Conservation (phyloP, 2,113 vertebrate species). For the Scortum barcoo region DNA sequence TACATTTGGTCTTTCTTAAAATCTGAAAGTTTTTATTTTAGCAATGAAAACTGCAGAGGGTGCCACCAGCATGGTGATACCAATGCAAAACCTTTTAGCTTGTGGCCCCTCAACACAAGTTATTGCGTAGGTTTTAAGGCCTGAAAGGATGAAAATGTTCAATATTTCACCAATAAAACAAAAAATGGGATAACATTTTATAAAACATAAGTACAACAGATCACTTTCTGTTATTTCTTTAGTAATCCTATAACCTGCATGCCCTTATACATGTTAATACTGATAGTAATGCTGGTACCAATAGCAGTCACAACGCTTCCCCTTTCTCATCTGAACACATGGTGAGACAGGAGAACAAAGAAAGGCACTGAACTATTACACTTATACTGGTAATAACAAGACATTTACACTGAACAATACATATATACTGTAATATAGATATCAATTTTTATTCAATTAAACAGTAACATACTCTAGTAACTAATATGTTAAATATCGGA, state of each 20-base stretch:
- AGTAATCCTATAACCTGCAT: too few species aligned
- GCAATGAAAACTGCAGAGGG: too few species aligned
- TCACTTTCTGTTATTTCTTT: background rate
- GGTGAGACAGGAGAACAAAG: slow-evolving; percentile 45
- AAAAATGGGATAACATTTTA: background rate
- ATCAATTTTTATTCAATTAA: background rate
- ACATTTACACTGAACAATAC: too few species aligned
- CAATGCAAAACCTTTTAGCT: too few species aligned
- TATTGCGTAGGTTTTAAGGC: too few species aligned
- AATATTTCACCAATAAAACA: background rate
- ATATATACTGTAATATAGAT: background rate
- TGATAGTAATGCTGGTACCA: background rate
- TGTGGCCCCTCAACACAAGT: too few species aligned
- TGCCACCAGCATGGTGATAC: too few species aligned
- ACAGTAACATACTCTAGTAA: background rate
- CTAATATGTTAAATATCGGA: background rate
- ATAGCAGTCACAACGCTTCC: background rate
- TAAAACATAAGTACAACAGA: background rate
- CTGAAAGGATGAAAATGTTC: background rate
- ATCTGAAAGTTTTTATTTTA: too few species aligned
- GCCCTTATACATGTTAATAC: background rate
- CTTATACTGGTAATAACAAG: background rate
- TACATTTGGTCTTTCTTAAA: too few species aligned
- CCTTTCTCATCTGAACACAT: slow-evolving; percentile 47
- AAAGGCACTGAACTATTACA: background rate